Base-by-base conservation (phyloP, 2,797 vertebrate genomes). In the Coluber constrictor region DNA sequence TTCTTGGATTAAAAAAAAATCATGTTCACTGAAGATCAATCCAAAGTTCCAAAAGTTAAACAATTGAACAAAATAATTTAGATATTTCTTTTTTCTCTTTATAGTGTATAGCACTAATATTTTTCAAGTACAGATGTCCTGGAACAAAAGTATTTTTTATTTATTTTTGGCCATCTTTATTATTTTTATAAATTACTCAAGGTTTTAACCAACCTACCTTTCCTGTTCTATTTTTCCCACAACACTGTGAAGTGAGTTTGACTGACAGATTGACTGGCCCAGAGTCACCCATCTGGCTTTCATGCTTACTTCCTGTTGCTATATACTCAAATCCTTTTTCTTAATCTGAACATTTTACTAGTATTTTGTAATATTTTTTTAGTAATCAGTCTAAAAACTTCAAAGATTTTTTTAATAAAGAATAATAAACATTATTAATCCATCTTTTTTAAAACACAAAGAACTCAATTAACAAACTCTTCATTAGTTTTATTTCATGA, bases 21-120 rank as follows among this genome's bases (percentile, higher is more conserved):
- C 94, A n/a, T 90, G 66, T 51, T n/a, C 1, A 20, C 1, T 32
- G 56, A 2, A 79, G 12, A 92, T 93, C 91, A 27, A 5, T 87
- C 4, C 23, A 88, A 91, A 89, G 23, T 94, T 9, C 66, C 94
- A 93, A 6, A 61, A 27, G 32, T 91, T 88, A 90, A 94, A 90
- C 47, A n/a, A 16, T 5, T 88, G 3, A 90, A 54, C 91, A 87
- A 79, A 29, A 43, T 91, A 83, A 37, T 55, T 93, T 87, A 90
- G 95, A 86, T 7, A 23, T 74, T 0, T 0, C 54, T 0, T 25
- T 94, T 93, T 93, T 90, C 5, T 90, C 93, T 92, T 63, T 87
- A 37, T 94, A 94, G 57, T 92, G 25, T n/a, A 90, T 91, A 86
- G 57, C 94, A 47, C 66, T 51, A 3, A 5, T 27, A 59, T 29